A percentile compares a stretch with the other conserved stretches of the same genome.
These are phyloP conservation scores for Sorex fumeus DNA, from an alignment of 2,113 vertebrate species.

Conservation along the genomic window DNA sequence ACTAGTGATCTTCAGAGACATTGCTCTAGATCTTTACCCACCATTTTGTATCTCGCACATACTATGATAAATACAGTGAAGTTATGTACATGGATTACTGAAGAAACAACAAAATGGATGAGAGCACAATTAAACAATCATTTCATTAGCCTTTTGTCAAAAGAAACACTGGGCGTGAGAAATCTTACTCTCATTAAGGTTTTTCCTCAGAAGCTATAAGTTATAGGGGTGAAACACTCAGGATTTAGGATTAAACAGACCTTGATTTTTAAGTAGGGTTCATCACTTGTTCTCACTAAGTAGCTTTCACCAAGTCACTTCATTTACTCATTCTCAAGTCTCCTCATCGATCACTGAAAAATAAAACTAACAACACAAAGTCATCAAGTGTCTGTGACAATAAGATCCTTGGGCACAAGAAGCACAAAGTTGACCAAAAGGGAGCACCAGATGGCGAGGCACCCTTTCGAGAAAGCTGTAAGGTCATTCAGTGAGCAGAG, in stretches of 20 bases:
- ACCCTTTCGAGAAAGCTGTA: fast-evolving
- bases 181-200: neutral
- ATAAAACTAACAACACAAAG: neutral
- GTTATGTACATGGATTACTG: neutral
- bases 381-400: neutral
- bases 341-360: slow-evolving; percentile 3
- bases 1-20: neutral
- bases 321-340: neutral
- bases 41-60: neutral
- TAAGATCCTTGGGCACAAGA: neutral
- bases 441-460: fast-evolving
- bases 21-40: neutral
- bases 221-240: neutral
- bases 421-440: neutral
- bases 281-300: neutral
- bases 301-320: neutral
- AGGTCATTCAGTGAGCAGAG: fast-evolving
- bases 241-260: neutral
- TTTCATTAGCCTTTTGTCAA: neutral
- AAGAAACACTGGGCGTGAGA: neutral
- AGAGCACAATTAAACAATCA: neutral
- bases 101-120: neutral
- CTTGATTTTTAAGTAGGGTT: neutral
- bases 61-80: neutral
- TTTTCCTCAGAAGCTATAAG: neutral